Evolutionary conservation across 2,113 vertebrate genomes (phyloP).

Genomic region (Microcebus ravelobensis): DNA sequence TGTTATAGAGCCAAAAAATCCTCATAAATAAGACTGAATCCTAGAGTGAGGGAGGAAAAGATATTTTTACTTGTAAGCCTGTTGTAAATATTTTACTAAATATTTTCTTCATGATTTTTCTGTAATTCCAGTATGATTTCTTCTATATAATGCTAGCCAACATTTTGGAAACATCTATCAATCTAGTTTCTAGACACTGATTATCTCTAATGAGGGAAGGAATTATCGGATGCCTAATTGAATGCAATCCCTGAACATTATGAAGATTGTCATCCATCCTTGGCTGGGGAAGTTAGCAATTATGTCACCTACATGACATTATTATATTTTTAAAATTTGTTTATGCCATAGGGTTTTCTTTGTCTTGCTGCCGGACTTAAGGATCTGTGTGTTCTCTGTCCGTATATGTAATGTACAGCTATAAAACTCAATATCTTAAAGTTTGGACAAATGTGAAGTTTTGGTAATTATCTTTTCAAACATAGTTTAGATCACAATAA

Average conservation of each 20-base stretch:
- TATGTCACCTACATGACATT: neutral
- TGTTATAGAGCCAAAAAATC: neutral
- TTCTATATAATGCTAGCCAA: conserved; percentile 51
- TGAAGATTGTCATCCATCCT: conserved; percentile 51
- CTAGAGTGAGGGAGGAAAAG: neutral
- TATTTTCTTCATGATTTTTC: conserved; percentile 49
- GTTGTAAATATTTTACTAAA: conserved; percentile 2
- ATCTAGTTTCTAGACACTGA: conserved; percentile 56
- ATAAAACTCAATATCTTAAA: neutral
- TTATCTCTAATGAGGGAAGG: conserved; percentile 73
- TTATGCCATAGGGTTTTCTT: neutral
- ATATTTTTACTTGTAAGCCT: neutral
- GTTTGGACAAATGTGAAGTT: neutral
- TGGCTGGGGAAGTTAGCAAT: conserved; percentile 34
- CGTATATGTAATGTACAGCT: neutral
- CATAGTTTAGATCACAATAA: conserved; percentile 20
- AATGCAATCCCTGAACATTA: conserved; percentile 52
- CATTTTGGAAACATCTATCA: conserved; percentile 57
- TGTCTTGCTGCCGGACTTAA: neutral
- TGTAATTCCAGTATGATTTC: conserved; percentile 35
- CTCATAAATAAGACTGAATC: neutral
- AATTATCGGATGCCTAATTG: conserved; percentile 72
- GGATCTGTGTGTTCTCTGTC: neutral
- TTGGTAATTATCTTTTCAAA: conserved; percentile 40
- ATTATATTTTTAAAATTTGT: neutral